These are phyloP conservation scores for Drosophila aff. DNA, from an alignment of 1,140 invertebrate genomes.

Conservation along the genomic window DNA sequence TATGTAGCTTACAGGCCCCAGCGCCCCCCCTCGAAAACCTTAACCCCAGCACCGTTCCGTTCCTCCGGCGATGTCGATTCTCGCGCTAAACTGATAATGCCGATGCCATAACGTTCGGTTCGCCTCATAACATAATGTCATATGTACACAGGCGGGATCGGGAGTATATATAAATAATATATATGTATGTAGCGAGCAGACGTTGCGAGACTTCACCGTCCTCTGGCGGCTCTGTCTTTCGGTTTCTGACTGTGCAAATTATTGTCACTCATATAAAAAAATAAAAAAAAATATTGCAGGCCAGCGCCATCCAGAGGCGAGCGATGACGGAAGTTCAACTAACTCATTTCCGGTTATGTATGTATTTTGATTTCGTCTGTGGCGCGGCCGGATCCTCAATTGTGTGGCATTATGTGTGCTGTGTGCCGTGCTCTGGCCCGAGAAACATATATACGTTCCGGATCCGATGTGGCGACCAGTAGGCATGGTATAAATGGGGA, in stretches of 20 bases:
- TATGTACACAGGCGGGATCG: conserved; percentile 13
- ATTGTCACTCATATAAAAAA: conserved; percentile 69
- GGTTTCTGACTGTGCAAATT: conserved; percentile 71
- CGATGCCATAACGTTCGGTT: conserved; percentile 30
- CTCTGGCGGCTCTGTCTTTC: conserved; percentile 15
- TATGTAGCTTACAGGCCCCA: conserved; percentile 5
- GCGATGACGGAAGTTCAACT: conserved; percentile 82
- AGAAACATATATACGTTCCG: conserved; percentile 9
- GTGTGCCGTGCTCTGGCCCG: conserved; percentile 35
- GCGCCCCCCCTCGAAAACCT: conserved; percentile 31
- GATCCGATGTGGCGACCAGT: conserved; percentile 13
- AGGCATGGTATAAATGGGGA: not conserved
- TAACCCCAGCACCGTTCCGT: conserved; percentile 16
- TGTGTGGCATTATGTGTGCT: conserved; percentile 30
- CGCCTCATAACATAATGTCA: conserved; percentile 26
- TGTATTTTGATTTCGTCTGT: conserved; percentile 37
- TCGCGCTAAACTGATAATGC: conserved; percentile 28
- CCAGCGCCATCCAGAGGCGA: conserved; percentile 68
- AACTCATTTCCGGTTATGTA: conserved; percentile 83
- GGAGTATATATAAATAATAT: conserved; percentile 1
- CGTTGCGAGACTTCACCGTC: conserved; percentile 15
- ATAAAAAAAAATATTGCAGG: conserved; percentile 56
- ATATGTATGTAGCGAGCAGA: conserved; percentile 6
- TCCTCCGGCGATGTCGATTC: conserved; percentile 2
- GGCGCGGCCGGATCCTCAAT: conserved; percentile 41